phyloP scores from a whole-genome alignment of 1,140 invertebrate genomes.

The Drosophila parabipectinata region DNA sequence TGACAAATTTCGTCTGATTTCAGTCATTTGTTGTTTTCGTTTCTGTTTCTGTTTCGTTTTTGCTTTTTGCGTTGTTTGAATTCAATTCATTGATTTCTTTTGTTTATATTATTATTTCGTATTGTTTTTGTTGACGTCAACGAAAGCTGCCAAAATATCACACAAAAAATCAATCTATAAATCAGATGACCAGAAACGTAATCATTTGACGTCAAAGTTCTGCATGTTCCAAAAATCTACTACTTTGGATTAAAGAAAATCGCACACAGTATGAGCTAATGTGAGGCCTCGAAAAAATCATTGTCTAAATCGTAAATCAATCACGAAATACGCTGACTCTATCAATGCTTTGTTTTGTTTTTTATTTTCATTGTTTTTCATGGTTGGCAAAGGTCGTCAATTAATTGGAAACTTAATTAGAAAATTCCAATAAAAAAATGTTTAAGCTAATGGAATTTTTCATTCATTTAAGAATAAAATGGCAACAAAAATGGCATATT shows the following conservation, averaged over 20 bases:
- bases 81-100: slow-evolving; percentile 46
- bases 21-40: slow-evolving; percentile 39
- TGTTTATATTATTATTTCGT: slow-evolving; percentile 34
- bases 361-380: slow-evolving; percentile 40
- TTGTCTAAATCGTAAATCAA: slow-evolving; percentile 62
- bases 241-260: not conserved
- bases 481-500: slow-evolving; percentile 2
- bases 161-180: slow-evolving; percentile 54
- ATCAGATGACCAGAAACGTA: slow-evolving; percentile 35
- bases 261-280: slow-evolving; percentile 4
- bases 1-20: slow-evolving; percentile 49
- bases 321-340: slow-evolving; percentile 41
- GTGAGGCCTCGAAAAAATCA: slow-evolving; percentile 25
- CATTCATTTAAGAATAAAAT: not conserved
- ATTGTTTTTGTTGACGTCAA: slow-evolving; percentile 67
- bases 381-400: slow-evolving; percentile 55
- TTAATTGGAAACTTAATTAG: slow-evolving; percentile 62
- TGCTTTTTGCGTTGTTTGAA: slow-evolving; percentile 50
- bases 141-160: slow-evolving; percentile 43
- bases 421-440: slow-evolving; percentile 46
- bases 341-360: slow-evolving; percentile 44
- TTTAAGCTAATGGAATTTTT: slow-evolving; percentile 38
- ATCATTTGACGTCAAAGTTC: slow-evolving; percentile 44
- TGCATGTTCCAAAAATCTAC: not conserved
- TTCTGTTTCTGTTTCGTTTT: slow-evolving; percentile 39